Evolutionary conservation across 1,140 invertebrate genomes (phyloP).

Genomic region (Drosophila punjabiensis): DNA sequence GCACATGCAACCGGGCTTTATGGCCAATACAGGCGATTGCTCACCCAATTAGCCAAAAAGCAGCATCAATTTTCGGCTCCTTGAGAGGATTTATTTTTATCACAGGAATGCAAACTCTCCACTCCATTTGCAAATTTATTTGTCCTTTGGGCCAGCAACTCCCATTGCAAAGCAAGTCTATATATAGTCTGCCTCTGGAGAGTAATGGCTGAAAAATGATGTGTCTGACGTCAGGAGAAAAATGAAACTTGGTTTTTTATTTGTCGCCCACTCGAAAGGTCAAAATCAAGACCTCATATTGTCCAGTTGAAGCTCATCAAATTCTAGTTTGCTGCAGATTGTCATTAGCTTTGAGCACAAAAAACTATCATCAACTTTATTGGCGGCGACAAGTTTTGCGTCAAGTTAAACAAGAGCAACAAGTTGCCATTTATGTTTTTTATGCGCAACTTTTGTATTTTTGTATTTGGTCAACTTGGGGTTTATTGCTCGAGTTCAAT

Average conservation of each 20-base stretch:
- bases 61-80: conserved; percentile 19
- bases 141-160: conserved; percentile 13
- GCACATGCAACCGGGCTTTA: neutral
- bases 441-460: conserved; percentile 11
- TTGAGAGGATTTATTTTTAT: conserved; percentile 27
- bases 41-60: conserved; percentile 22
- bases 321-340: conserved; percentile 29
- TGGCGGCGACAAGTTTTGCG: conserved; percentile 4
- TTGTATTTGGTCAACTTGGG: conserved; percentile 31
- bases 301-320: conserved; percentile 22
- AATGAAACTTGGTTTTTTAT: conserved; percentile 12
- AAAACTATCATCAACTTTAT: conserved; percentile 38
- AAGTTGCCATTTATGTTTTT: conserved; percentile 67
- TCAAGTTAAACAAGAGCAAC: conserved; percentile 47
- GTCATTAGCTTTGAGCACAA: conserved; percentile 29
- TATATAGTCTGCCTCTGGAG: conserved; percentile 21
- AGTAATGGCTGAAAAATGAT: conserved; percentile 15
- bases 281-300: conserved; percentile 19
- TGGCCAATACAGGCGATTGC: neutral
- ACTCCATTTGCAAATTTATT: conserved; percentile 44
- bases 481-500: conserved; percentile 73
- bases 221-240: conserved; percentile 38
- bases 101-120: conserved; percentile 21
- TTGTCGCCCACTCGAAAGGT: conserved; percentile 27
- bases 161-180: conserved; percentile 29